Evolutionary conservation across 2,113 vertebrate species (phyloP), one percentile per base, ranked within the genome.

Genomic region (Gavia stellata): DNA sequence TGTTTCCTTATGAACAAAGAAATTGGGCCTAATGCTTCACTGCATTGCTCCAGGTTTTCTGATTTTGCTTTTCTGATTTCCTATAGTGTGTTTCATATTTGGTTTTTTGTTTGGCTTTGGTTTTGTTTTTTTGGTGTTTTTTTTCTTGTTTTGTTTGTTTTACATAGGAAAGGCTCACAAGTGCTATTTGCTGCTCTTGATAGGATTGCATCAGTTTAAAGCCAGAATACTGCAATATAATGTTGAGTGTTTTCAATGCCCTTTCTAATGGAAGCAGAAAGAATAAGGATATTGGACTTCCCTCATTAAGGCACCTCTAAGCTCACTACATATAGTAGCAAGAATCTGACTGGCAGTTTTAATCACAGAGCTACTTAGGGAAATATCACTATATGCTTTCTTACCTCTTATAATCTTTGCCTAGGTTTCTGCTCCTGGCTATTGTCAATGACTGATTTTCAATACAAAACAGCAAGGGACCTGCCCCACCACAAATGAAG

Each of bases 61-160:
- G 25, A 66, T 73, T 95, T 84, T 72, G 9, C 25, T 65, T 87
- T 85, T 78, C 15, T 66, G 21, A 67, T 68, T 71, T 67, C 12
- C 34, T 13, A 23, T 16, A 40, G 6, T 15, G 6, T 42, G 14
- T 68, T 72, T 70, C 7, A 7, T 52, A 29, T 70, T 91, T 42
- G 5, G 0, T 5, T 34, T 38, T 67, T 75, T 72, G 5, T 0
- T 38, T 66, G 9, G 3, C 0, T 34, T 70, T 58, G 3, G 9
- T 14, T 52, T 44, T 14, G 10, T 1, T 16, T 72, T 61, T 34
- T 16, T 71, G 15, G 5, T 56, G 3, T 5, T 31, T 8, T 28
- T 7, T 33, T 71, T 50, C 49, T 61, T 4, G 4, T 38, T 81
- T 21, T 49, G 15, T n/a, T 42, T 81, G 3, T 59, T 91, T 78